Evolutionary conservation across 1,140 invertebrate species (phyloP).

Genomic region (Phymorhynchus buccinoides): DNA sequence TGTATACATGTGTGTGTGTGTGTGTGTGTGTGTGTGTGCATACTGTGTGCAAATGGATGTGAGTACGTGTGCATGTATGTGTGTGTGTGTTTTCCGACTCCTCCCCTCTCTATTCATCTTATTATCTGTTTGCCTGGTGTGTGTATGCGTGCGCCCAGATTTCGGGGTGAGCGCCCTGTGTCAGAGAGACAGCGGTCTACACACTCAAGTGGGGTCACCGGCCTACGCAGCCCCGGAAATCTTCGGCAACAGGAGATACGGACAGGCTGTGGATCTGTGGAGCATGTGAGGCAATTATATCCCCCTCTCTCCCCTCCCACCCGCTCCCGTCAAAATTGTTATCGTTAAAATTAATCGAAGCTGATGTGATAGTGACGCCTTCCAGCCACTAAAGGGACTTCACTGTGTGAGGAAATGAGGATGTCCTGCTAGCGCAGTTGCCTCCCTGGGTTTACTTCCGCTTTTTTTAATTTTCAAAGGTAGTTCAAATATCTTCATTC

Average conservation of each 20-base stretch:
- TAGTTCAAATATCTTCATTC: too few relatives aligned
- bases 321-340: too few relatives aligned
- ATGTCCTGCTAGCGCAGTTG: too few relatives aligned
- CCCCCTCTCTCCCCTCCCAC: neutral
- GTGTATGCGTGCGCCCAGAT: slow-evolving; percentile 54
- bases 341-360: too few relatives aligned
- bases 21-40: slow-evolving; percentile 5
- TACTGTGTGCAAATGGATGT: neutral
- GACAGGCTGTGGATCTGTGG: slow-evolving; percentile 70
- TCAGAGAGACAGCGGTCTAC: slow-evolving; percentile 49
- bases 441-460: too few relatives aligned
- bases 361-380: too few relatives aligned
- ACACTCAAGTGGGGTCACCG: slow-evolving; percentile 70
- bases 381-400: too few relatives aligned
- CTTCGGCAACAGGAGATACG: slow-evolving; percentile 68
- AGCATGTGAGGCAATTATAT: slow-evolving; percentile 65
- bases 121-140: slow-evolving; percentile 28
- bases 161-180: slow-evolving; percentile 69
- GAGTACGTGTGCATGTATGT: slow-evolving; percentile 17
- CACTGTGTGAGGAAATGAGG: too few relatives aligned
- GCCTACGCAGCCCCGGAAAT: slow-evolving; percentile 72
- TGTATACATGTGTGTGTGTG: neutral
- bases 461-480: too few relatives aligned
- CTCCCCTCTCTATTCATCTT: too few relatives aligned
- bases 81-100: slow-evolving; percentile 31